phyloP scores from a whole-genome alignment of 2,888 invertebrate genomes.

The Schizaphis graminum region DNA sequence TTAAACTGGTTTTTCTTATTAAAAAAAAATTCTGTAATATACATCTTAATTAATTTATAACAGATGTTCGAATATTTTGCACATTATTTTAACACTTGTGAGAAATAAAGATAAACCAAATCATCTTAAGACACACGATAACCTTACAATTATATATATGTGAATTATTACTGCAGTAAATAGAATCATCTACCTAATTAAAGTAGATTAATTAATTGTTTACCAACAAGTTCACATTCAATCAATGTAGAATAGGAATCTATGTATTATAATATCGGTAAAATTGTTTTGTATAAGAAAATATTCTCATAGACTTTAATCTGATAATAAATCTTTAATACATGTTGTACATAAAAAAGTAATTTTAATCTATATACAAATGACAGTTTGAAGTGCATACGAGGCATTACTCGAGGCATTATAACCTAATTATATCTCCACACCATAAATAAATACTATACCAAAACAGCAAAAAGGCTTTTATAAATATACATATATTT shows the following conservation, averaged over 20 bases:
- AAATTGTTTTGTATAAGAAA: neutral
- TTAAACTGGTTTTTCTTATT: neutral
- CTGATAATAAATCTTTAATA: neutral
- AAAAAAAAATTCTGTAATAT: neutral
- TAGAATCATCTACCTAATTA: neutral
- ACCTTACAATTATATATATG: neutral
- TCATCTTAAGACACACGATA: neutral
- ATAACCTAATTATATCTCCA: neutral
- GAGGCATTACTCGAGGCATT: neutral
- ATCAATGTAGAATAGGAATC: neutral
- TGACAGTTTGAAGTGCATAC: neutral
- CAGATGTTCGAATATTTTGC: conserved; percentile 31
- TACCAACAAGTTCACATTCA: neutral
- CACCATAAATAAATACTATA: neutral
- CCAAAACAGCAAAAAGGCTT: neutral
- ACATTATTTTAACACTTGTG: conserved; percentile 23
- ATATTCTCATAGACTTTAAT: neutral
- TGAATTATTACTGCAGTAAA: neutral
- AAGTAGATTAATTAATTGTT: neutral
- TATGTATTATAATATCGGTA: neutral
- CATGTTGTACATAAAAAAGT: neutral
- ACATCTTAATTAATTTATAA: neutral
- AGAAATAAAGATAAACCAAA: neutral
- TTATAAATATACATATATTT: neutral
- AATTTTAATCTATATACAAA: neutral